phyloP scores from a whole-genome alignment of 2,888 invertebrate species.

The Coelopa pilipes region DNA sequence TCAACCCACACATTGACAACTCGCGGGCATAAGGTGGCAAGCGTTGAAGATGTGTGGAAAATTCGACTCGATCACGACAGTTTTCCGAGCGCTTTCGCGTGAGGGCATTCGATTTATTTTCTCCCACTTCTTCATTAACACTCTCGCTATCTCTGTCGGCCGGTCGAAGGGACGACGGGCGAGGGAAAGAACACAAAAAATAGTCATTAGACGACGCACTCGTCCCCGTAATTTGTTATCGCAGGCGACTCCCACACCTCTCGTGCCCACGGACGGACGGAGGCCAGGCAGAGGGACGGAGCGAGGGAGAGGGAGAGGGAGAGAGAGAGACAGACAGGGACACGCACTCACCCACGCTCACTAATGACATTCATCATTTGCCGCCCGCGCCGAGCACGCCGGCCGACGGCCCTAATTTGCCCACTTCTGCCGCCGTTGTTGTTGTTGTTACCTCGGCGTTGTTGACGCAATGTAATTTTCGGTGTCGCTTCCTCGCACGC shows the following conservation, averaged over 20 bases:
- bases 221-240: conserved; percentile 31
- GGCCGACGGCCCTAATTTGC: background rate
- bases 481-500: background rate
- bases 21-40: too few species aligned
- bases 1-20: too few species aligned
- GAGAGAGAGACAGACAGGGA: too few species aligned
- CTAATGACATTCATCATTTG: conserved; percentile 37
- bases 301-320: too few species aligned
- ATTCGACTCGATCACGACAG: too few species aligned
- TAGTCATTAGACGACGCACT: conserved; percentile 28
- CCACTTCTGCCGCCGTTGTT: background rate
- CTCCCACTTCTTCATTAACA: background rate
- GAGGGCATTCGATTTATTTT: background rate
- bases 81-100: too few species aligned
- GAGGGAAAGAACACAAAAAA: background rate
- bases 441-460: conserved; percentile 8
- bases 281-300: background rate
- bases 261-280: background rate
- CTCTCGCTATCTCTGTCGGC: background rate
- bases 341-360: background rate
- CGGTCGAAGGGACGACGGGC: background rate
- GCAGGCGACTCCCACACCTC: conserved; percentile 14
- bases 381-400: background rate
- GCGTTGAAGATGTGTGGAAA: too few species aligned
- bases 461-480: conserved; percentile 31